Evolutionary conservation across 2,888 invertebrate species (phyloP).

Genomic region (Rhagophthalmus giganteus): DNA sequence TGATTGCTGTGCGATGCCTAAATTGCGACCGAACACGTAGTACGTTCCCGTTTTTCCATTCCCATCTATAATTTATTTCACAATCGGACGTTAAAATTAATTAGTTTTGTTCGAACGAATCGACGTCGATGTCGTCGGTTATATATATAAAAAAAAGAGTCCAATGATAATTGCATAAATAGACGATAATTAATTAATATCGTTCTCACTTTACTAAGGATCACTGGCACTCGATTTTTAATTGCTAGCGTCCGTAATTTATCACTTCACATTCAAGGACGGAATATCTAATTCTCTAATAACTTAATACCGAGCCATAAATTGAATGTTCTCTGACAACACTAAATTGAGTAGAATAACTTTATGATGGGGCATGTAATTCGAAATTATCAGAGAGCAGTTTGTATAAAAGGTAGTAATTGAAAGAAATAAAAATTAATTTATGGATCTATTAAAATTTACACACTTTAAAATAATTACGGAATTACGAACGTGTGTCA

Average conservation of each 20-base stretch:
- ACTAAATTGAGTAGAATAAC: constrained; percentile 37
- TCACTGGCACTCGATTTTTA: constrained; percentile 13
- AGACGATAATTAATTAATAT: not conserved
- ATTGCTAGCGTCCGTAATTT: constrained; percentile 19
- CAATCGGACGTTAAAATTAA: not conserved
- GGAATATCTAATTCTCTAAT: constrained; percentile 34
- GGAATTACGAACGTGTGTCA: constrained; percentile 33
- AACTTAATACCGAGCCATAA: constrained; percentile 39
- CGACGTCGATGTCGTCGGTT: too few species aligned
- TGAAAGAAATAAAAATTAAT: constrained; percentile 29
- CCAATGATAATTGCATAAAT: not conserved
- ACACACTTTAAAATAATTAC: constrained; percentile 37
- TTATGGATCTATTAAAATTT: constrained; percentile 33
- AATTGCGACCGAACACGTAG: constrained; percentile 2
- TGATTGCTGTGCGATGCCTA: not conserved
- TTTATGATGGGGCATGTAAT: constrained; percentile 36
- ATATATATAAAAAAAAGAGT: not conserved
- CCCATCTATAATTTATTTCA: not conserved
- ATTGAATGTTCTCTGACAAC: constrained; percentile 34
- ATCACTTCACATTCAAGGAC: constrained; percentile 18
- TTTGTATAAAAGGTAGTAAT: constrained; percentile 24
- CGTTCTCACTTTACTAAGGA: not conserved
- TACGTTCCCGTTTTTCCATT: not conserved
- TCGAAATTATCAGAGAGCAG: constrained; percentile 33
- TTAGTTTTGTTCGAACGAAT: too few species aligned